Evolutionary conservation across 2,888 invertebrate species (phyloP), one percentile per base, ranked within the genome.

Genomic region (Stomorhina lunata): DNA sequence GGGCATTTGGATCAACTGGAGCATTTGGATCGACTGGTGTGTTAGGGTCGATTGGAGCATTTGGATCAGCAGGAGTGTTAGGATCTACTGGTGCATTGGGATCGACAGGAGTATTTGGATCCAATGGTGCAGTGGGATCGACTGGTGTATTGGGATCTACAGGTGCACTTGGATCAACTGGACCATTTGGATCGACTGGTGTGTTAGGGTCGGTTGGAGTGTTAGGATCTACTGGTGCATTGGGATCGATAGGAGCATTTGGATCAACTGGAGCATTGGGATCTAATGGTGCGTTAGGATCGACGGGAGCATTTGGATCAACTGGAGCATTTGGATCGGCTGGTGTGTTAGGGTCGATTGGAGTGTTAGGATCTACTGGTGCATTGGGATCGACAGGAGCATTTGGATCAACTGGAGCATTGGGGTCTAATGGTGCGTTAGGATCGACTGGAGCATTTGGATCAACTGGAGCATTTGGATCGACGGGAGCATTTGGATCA

Each of bases 1-100:
- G 85, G 6, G 83, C n/a, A n/a, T 84, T 85, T 9, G 84, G 85
- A 61, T 83, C 80, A 1, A 69, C 68, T 20, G 86, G 78, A n/a
- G 79, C 55, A 43, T 72, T 85, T 1, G 85, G 84, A 32, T 9
- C n/a, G n/a, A n/a, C n/a, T n/a, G n/a, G n/a, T n/a, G n/a, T n/a
- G n/a, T n/a, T n/a, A n/a, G n/a, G n/a, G n/a, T n/a, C n/a, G n/a
- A n/a, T n/a, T n/a, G n/a, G n/a, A n/a, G n/a, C n/a, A n/a, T n/a
- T n/a, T n/a, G n/a, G n/a, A n/a, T n/a, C n/a, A n/a, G n/a, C n/a
- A n/a, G 81, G 81, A 17, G 63, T 66, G 0, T 71, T 61, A 40
- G 79, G 72, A 10, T n/a, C 25, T 27, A 25, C 3, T 53, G 61
- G n/a, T n/a, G n/a, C n/a, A n/a, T n/a, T 77, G 2, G 84, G 80